Conservation (phyloP, 2,888 invertebrate species). For the Ferdinandea cuprea region DNA sequence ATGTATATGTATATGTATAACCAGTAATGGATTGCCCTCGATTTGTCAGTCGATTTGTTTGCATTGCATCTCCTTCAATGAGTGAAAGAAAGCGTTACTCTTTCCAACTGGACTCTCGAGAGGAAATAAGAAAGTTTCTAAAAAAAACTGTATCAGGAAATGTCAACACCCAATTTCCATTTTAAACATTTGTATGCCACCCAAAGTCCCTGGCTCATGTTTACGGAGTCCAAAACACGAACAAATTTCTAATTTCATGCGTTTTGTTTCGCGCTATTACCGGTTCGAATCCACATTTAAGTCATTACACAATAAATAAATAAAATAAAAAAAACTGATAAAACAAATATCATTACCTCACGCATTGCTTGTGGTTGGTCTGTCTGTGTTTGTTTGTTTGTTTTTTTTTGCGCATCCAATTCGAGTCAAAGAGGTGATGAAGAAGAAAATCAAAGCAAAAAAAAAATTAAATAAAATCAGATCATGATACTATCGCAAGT, state of each 20-base stretch:
- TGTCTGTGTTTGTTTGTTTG: too few species aligned
- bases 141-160: constrained; percentile 32
- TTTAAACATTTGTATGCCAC: constrained; percentile 20
- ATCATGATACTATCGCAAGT: constrained; percentile 55
- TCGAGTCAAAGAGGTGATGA: constrained; percentile 24
- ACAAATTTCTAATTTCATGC: constrained; percentile 39
- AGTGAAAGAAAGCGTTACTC: constrained; percentile 40
- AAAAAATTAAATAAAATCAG: too few species aligned
- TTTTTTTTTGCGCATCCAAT: constrained; percentile 38
- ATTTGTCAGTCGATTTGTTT: constrained; percentile 30
- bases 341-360: constrained; percentile 61
- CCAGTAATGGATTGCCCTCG: constrained; percentile 29
- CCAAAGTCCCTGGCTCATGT: constrained; percentile 16
- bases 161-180: constrained; percentile 33
- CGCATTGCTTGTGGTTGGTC: constrained; percentile 31
- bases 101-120: constrained; percentile 12
- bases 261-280: constrained; percentile 16
- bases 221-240: constrained; percentile 21
- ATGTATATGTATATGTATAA: too few species aligned
- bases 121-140: constrained; percentile 25
- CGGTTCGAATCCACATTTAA: constrained; percentile 24
- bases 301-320: constrained; percentile 57
- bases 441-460: constrained; percentile 17
- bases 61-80: not conserved
- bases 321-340: constrained; percentile 32